A percentile compares a stretch with the other conserved stretches of the same genome.
phyloP scores from a whole-genome alignment of 2,888 invertebrate species.

The Ornithoptera alexandrae region DNA sequence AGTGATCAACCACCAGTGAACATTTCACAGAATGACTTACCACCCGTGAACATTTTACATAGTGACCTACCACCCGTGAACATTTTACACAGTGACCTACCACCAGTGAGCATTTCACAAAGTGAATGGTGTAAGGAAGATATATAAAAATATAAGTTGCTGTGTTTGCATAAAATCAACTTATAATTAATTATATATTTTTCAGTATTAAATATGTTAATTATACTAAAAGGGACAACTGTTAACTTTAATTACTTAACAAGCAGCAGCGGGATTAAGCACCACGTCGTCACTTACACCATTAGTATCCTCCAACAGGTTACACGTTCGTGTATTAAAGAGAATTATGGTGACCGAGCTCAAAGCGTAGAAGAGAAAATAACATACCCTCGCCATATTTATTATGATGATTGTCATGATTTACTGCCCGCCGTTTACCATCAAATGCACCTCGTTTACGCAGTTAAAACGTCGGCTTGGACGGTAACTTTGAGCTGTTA shows the following conservation, averaged over 20 bases:
- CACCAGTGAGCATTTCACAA: too few relatives aligned
- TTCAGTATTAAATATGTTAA: too few relatives aligned
- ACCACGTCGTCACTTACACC: constrained; percentile 8
- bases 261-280: constrained; percentile 3
- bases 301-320: constrained; percentile 15
- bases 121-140: too few relatives aligned
- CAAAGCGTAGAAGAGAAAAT: constrained; percentile 19
- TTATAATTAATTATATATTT: too few relatives aligned
- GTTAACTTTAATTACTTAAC: constrained; percentile 6
- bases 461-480: constrained; percentile 17
- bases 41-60: too few relatives aligned
- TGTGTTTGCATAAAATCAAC: too few relatives aligned
- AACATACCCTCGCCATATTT: constrained; percentile 21
- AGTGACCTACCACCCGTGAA: too few relatives aligned
- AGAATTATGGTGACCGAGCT: constrained; percentile 16
- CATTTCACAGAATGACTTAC: too few relatives aligned
- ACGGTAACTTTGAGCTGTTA: constrained; percentile 11
- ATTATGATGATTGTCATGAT: constrained; percentile 26
- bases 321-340: constrained; percentile 13
- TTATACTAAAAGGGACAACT: background rate
- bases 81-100: too few relatives aligned
- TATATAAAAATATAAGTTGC: too few relatives aligned
- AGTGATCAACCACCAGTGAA: too few relatives aligned
- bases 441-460: constrained; percentile 20
- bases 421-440: constrained; percentile 18